A percentile compares a stretch with the other conserved stretches of the same genome.
These are phyloP conservation scores for Coregonus suidteri DNA, from an alignment of 2,797 vertebrate species.

Conservation along the genomic window DNA sequence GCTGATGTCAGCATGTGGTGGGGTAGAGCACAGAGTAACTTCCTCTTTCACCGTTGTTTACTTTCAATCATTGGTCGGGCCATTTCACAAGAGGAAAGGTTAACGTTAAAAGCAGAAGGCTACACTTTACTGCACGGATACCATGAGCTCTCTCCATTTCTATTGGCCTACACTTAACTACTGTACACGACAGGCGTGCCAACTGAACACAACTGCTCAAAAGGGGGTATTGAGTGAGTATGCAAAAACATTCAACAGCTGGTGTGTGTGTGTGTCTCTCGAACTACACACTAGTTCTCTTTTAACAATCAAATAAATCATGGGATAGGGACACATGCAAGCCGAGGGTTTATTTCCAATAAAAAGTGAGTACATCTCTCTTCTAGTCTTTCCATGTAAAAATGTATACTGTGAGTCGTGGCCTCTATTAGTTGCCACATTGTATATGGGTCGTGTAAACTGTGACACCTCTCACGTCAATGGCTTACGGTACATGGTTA, in stretches of 20 bases:
- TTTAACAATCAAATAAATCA: slow-evolving; percentile 35
- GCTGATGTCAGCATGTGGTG: background rate
- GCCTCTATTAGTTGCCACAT: slow-evolving; percentile 51
- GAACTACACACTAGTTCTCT: slow-evolving; percentile 17
- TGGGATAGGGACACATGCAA: slow-evolving; percentile 51
- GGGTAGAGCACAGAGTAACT: slow-evolving; percentile 15
- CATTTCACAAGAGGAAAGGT: no score
- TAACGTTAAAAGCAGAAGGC: background rate
- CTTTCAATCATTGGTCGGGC: background rate
- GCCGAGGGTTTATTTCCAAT: slow-evolving; percentile 71
- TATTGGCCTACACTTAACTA: no score
- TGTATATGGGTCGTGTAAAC: slow-evolving; percentile 30
- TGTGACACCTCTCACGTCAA: slow-evolving; percentile 23
- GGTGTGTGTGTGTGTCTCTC: background rate
- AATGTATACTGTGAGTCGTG: slow-evolving; percentile 45
- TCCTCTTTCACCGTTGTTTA: no score
- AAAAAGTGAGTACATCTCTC: slow-evolving; percentile 71
- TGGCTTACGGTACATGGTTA: slow-evolving; percentile 34
- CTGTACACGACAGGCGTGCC: no score
- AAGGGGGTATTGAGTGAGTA: background rate
- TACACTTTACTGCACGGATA: background rate
- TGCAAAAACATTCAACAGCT: background rate
- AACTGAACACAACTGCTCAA: background rate
- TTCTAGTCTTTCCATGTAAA: slow-evolving; percentile 47
- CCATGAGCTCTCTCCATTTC: background rate